Base-by-base conservation (phyloP, 2,888 invertebrate species). In the Electrophaes corylata region DNA sequence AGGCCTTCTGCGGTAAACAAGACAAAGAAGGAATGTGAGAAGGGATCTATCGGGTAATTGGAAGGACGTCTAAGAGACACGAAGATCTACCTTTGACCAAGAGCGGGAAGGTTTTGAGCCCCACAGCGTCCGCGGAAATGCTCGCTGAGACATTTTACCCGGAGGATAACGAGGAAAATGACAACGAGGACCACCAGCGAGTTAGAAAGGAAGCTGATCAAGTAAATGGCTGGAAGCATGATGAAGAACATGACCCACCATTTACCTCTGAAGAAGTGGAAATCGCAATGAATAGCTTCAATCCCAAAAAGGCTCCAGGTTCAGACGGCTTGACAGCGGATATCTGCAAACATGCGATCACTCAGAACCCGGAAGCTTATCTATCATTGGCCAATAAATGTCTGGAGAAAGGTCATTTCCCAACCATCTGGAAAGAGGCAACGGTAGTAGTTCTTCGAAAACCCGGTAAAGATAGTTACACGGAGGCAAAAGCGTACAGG, bases 231-330 rank as follows among this genome's bases (percentile, higher is more conserved):
- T 11, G 12, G 20, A 12, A 49, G 19, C 39, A 43, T 47, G 43
- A 35, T 20, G 5, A 16, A 1, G 4, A n/a, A 6, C 48, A 49
- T 43, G 65, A 65, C 31, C 66, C 69, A 11, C 57, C 53, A 12
- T 69, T 66, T 45, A 65, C 66, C 0, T 10, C 12, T 2, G 2
- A 40, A 0, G 65, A 68, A 23, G 50, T 65, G 0, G 40, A 6
- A 12, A 4, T 8, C 6, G 51, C 57, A 3, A 14, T 49, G 19
- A 10, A 18, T 0, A 41, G 40, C 4, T 65, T 65, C 10, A 65
- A 62, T 26, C 62, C 63, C 3, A 68, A 65, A 31, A 69, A 65
- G 41, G 66, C 65, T 56, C 69, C 69, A 4, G 56, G 56, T 1
- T 5, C n/a, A 0, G 56, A 56, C 4, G 56, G 56, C 2, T 4